Evolutionary conservation across 2,797 vertebrate species (phyloP).

Genomic region (Schizopygopsis pylzovi): DNA sequence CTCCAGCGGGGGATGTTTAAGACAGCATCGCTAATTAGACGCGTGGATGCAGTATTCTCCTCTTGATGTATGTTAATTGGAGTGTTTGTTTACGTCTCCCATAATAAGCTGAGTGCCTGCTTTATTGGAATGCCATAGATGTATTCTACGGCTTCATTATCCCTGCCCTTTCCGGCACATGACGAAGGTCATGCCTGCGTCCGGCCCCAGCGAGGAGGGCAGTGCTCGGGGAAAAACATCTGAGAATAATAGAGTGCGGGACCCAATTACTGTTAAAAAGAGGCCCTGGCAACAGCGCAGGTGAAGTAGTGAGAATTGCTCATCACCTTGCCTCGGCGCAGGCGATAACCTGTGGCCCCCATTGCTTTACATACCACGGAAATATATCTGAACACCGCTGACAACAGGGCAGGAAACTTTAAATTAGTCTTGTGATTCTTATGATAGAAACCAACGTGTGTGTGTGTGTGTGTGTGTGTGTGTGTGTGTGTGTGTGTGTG

Average conservation of each 20-base stretch:
- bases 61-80: slow-evolving; percentile 58
- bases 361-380: slow-evolving; percentile 27
- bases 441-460: too few species aligned
- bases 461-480: too few species aligned
- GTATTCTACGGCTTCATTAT: slow-evolving; percentile 60
- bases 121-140: slow-evolving; percentile 58
- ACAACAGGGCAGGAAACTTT: slow-evolving; percentile 44
- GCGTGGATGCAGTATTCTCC: slow-evolving; percentile 33
- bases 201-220: slow-evolving; percentile 50
- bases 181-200: slow-evolving; percentile 51
- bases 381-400: slow-evolving; percentile 33
- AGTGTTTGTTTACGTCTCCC: slow-evolving; percentile 60
- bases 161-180: slow-evolving; percentile 58
- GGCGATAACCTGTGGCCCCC: slow-evolving; percentile 43
- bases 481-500: too few species aligned
- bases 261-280: slow-evolving; percentile 63
- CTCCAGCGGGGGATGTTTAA: slow-evolving; percentile 40
- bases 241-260: slow-evolving; percentile 54
- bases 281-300: slow-evolving; percentile 47
- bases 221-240: slow-evolving; percentile 53
- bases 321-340: slow-evolving; percentile 34
- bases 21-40: slow-evolving; percentile 55
- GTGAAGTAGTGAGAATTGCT: slow-evolving; percentile 53
- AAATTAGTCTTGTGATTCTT: slow-evolving; percentile 40
- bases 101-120: slow-evolving; percentile 57